These are phyloP conservation scores for Falco punctatus DNA, from an alignment of 2,113 vertebrate genomes.

Conservation along the genomic window DNA sequence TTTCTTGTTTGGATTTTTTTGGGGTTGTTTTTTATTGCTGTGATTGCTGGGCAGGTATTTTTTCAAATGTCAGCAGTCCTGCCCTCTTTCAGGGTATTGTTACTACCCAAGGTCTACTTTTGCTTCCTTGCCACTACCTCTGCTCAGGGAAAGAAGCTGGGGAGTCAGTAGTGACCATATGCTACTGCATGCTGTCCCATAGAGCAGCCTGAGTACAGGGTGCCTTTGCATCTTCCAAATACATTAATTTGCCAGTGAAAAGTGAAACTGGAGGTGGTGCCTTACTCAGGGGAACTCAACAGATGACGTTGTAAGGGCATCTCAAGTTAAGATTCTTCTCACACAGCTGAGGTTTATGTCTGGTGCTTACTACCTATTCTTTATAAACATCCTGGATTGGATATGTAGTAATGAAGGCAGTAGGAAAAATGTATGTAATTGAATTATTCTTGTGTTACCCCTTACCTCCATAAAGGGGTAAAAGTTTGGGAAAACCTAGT, in stretches of 20 bases:
- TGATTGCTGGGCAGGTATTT: neutral
- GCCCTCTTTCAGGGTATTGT: neutral
- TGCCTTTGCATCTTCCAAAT: neutral
- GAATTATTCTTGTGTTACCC: neutral
- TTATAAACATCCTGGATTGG: neutral
- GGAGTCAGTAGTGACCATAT: neutral
- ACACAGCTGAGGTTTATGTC: neutral
- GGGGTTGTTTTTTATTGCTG: too few relatives aligned
- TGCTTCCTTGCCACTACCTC: neutral
- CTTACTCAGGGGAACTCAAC: neutral
- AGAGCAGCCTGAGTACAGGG: neutral
- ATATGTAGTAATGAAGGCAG: neutral
- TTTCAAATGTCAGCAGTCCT: neutral
- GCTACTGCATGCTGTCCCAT: neutral
- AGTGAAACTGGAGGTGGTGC: neutral
- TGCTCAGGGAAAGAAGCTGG: neutral
- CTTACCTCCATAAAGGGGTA: neutral
- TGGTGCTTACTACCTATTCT: neutral
- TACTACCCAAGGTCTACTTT: neutral
- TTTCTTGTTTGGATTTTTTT: neutral
- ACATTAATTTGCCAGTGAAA: neutral
- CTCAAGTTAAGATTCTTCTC: neutral
- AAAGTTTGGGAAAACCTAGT: neutral
- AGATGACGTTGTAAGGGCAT: neutral
- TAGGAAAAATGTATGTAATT: neutral